Evolutionary conservation across 2,888 invertebrate species (phyloP).

Genomic region (Nysson spinosus): DNA sequence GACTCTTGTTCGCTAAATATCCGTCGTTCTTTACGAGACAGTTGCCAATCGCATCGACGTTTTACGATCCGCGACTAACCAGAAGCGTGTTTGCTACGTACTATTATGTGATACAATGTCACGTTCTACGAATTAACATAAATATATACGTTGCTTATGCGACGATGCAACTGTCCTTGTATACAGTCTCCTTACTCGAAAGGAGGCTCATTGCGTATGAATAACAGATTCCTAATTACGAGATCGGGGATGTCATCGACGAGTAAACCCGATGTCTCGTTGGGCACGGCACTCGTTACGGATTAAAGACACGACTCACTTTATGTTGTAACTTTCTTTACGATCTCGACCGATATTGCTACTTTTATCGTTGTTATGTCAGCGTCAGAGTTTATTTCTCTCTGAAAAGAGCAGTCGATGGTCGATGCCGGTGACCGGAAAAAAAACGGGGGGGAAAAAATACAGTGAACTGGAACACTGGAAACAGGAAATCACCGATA

Average conservation of each 20-base stretch:
- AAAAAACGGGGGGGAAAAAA: constrained; percentile 32
- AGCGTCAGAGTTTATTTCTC: no score
- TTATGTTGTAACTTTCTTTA: constrained; percentile 2
- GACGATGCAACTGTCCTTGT: constrained; percentile 35
- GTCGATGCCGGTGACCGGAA: constrained; percentile 2
- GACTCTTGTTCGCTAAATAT: constrained; percentile 3
- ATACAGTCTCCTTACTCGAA: constrained; percentile 41
- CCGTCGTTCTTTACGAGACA: neutral
- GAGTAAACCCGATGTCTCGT: constrained; percentile 34
- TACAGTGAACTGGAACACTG: no score
- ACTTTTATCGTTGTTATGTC: constrained; percentile 19
- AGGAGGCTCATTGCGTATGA: constrained; percentile 42
- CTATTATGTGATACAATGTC: constrained; percentile 7
- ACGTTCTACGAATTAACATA: constrained; percentile 38
- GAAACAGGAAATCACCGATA: no score
- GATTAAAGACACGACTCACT: constrained; percentile 9
- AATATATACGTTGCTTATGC: constrained; percentile 25
- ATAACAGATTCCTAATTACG: constrained; percentile 46
- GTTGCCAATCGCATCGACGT: neutral
- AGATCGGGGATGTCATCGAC: constrained; percentile 43
- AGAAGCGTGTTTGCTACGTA: constrained; percentile 1
- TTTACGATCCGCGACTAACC: neutral
- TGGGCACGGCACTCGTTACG: constrained; percentile 11
- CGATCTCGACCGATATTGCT: neutral
- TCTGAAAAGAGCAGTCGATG: constrained; percentile 31